Base-by-base conservation (phyloP, 2,888 invertebrate genomes). In the Drosophila prolongata region DNA sequence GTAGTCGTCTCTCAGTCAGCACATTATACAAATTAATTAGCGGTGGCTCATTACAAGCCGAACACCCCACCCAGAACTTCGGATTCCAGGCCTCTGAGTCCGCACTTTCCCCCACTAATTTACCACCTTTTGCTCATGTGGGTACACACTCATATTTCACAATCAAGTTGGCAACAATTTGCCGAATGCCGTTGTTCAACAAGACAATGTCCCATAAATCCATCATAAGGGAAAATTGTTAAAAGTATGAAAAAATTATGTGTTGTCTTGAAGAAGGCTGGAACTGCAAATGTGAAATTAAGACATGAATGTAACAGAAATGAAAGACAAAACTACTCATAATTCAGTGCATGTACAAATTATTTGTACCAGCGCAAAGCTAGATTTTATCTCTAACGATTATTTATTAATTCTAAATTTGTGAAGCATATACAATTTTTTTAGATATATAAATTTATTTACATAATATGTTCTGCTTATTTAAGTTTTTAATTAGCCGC, bases 21-120 rank as follows among this genome's bases (percentile, higher is more conserved):
- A 75, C 74, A 81, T 81, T 84, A 76, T 75, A 83, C 75, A 87
- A 81, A 81, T 87, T 83, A 79, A 87, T 83, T 83, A 83, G 60
- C 76, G 49, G 42, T 52, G 73, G 47, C 67, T 75, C 74, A 75
- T 75, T 75, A 68, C 60, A 46, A 74, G 54, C 38, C 27, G 2
- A 34, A 42, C 40, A 34, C 38, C 11, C 40, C 64, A 27, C 42
- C 13, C 30, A 58, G 37, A 30, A 14, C 27, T n/a, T 35, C 6
- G 49, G 49, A 49, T 35, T 16, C 24, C n/a, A 9, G 10, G 5
- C n/a, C 10, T 35, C 3, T 3, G 35, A 35, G 35, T 35, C 35
- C 35, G 1, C 10, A 13, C 34, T 47, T 47, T 27, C 27, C 37
- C 11, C 1, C 13, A 30, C 27, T 30, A 43, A 35, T 13, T 60